These are phyloP conservation scores for Syritta pipiens DNA, from an alignment of 2,888 invertebrate species.

Conservation along the genomic window DNA sequence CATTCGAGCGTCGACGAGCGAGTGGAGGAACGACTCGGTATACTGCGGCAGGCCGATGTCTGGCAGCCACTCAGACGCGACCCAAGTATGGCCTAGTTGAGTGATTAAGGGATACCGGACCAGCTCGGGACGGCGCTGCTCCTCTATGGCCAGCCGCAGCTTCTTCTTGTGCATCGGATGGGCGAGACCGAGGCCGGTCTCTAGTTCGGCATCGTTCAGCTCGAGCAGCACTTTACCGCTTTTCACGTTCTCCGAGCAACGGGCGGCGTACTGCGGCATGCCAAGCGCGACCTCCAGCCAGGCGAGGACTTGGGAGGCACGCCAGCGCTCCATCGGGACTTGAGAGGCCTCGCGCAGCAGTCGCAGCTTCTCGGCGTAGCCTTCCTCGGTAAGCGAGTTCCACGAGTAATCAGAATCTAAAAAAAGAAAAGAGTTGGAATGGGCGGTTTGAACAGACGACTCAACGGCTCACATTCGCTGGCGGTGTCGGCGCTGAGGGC, in stretches of 20 bases:
- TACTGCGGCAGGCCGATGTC: conserved; percentile 95
- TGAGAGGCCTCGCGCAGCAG: conserved; percentile 89
- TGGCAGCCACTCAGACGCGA: conserved; percentile 94
- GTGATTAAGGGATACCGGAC: conserved; percentile 93
- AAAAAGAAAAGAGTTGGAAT: neutral
- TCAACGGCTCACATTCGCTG: conserved; percentile 81
- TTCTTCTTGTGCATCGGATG: conserved; percentile 97
- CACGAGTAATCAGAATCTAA: conserved; percentile 77
- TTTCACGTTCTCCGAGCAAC: conserved; percentile 95
- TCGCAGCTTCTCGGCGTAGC: conserved; percentile 78
- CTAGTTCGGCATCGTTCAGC: conserved; percentile 93
- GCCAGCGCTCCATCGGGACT: conserved; percentile 93
- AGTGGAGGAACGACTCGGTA: conserved; percentile 91
- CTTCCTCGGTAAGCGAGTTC: conserved; percentile 79
- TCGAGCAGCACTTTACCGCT: conserved; percentile 97
- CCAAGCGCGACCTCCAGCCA: conserved; percentile 96
- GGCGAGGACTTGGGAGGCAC: conserved; percentile 94
- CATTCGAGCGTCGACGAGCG: conserved; percentile 95
- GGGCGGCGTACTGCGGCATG: conserved; percentile 95
- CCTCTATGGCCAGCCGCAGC: conserved; percentile 94
- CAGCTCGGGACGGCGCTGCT: conserved; percentile 91
- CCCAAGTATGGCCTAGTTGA: conserved; percentile 94
- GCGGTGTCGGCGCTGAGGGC: conserved; percentile 78
- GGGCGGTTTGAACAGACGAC: neutral
- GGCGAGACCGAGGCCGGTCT: conserved; percentile 92